Base-by-base conservation (phyloP, 2,888 invertebrate genomes). In the Eupithecia abbreviata region DNA sequence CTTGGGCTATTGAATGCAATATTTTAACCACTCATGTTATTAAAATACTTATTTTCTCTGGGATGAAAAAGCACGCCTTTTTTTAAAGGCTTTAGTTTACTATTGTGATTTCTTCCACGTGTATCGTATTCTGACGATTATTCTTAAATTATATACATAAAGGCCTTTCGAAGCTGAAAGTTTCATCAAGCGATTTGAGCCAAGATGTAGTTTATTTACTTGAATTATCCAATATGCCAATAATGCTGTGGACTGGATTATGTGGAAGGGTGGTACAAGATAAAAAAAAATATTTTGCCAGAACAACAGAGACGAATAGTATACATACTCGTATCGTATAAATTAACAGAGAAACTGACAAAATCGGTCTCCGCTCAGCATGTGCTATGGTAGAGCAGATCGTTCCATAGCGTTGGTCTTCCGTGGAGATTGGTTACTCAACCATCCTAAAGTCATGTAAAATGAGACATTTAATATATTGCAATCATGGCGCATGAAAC, bases 1-100 rank as follows among this genome's bases (percentile, higher is more conserved):
- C 93, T 94, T 93, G 87, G 83, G 13, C 18, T 58, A 58, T 58
- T 18, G 83, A 82, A 82, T 82, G 58, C 71, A 81, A 74, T 79
- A 78, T 76, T 75, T 76, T 76, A 80, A 70, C 43, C 30, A 74
- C 66, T 62, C 3, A 62, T 30, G 10, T 30, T 3, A 30, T 62
- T 30, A 30, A 30, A 47, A 3, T 10, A 47, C 30, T 30, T 12
- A 51, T 51, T 51, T 2, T 15, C 30, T 62, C 30, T 58, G 58
- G 12, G 12, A 42, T 66, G 55, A 18, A 75, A 71, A 62, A 12
- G 62, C 71, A 72, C 68, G 71, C 75, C 72, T 74, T 68, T 75
- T 77, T 71, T 78, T 78, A 75, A 71, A 78, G 73, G 47, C 69
- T 42, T 66, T 7, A 66, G 51, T 74, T 68, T 68, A 18, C 51